Base-by-base conservation (phyloP, 2,797 vertebrate species). In the Acrossocheilus fasciatus region DNA sequence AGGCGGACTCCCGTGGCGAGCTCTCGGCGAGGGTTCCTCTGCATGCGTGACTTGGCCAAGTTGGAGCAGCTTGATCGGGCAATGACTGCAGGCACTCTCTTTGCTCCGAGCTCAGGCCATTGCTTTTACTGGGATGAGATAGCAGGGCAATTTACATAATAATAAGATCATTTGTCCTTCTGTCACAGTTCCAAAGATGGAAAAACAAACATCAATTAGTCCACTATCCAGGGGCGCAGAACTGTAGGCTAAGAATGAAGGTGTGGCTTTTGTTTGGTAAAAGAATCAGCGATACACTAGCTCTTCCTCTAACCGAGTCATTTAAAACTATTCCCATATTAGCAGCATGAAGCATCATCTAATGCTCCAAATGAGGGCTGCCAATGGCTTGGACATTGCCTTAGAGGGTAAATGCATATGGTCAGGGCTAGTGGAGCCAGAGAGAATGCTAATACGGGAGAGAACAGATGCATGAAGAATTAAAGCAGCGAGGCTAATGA, bases 161-260 rank as follows among this genome's bases (percentile, higher is more conserved):
- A 88, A 89, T 89, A 81, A 81, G 45, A 85, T 88, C 81, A 84
- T 91, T 91, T 91, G 87, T 85, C 68, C 76, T 85, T 82, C 72
- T 86, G 88, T 88, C 88, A 84, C 81, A 76, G 82, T 69, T 87
- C 82, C 70, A 82, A 76, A 81, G 81, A 50, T 2, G 18, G 59
- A 73, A 90, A 80, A 90, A 87, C 88, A 88, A 91, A 90, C 88
- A 86, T 88, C 81, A 87, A 86, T 88, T 88, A 90, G 87, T 81
- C 73, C 59, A n/a, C 41, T 69, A 68, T 88, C 47, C 62, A 79
- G 50, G 62, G 45, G 17, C 20, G 47, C 43, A 80, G 57, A 54
- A 45, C 66, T 73, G 66, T 50, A 83, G 20, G 77, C 26, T 83
- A 70, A 69, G 30, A 41, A 57, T 57, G 76, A 70, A 57, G 45